Conservation (phyloP, 2,888 invertebrate genomes). For the Gymnocheta viridis region DNA sequence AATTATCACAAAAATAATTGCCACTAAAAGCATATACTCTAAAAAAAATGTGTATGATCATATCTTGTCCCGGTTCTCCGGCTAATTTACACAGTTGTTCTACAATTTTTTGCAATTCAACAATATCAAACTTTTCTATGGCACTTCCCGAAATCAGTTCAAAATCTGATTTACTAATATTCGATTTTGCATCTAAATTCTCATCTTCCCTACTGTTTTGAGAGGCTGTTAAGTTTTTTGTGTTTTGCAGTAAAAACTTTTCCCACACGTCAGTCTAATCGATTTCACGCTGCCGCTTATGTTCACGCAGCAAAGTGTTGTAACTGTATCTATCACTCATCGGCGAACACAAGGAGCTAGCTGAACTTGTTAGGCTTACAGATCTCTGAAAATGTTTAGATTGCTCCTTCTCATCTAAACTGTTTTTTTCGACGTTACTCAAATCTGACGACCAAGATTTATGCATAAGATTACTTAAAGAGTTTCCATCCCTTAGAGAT, state of each 20-base stretch:
- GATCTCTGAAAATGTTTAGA: constrained; percentile 76
- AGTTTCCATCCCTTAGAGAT: constrained; percentile 75
- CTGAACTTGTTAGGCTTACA: constrained; percentile 78
- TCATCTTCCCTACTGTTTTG: constrained; percentile 74
- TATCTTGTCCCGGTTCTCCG: constrained; percentile 86
- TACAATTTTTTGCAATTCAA: constrained; percentile 85
- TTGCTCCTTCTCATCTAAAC: constrained; percentile 48
- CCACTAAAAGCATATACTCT: constrained; percentile 94
- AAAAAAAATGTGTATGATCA: background rate
- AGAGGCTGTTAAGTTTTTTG: constrained; percentile 34
- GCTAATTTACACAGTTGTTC: constrained; percentile 87
- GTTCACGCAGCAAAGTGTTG: constrained; percentile 79
- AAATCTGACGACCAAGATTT: constrained; percentile 80
- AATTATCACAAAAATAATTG: constrained; percentile 93
- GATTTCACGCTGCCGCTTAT: constrained; percentile 77
- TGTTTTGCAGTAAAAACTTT: constrained; percentile 75
- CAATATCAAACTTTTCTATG: constrained; percentile 83
- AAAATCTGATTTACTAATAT: constrained; percentile 82
- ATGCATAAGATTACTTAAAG: constrained; percentile 79
- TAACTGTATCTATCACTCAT: constrained; percentile 79
- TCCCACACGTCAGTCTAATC: constrained; percentile 85
- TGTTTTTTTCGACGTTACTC: constrained; percentile 54
- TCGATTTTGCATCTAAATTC: constrained; percentile 77
- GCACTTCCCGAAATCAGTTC: constrained; percentile 84
- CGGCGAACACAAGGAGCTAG: constrained; percentile 77